A percentile compares a stretch with the other conserved stretches of the same genome.
phyloP scores from a whole-genome alignment of 2,888 invertebrate species.

The Lithophane leautieri region DNA sequence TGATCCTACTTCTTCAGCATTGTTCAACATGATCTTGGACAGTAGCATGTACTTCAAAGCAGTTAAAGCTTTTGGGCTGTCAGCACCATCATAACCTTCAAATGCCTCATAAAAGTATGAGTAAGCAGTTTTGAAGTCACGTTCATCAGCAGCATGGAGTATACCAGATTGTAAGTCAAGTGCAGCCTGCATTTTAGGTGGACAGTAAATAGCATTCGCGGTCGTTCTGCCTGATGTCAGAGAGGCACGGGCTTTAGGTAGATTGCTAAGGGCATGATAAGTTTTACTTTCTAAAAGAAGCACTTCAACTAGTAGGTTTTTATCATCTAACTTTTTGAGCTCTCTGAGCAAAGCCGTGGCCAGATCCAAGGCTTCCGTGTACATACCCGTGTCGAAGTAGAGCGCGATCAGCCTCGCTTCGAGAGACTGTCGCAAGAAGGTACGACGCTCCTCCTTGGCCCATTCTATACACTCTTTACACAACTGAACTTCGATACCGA shows the following conservation, averaged over 20 bases:
- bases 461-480: conserved; percentile 99
- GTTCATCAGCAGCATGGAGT: conserved; percentile 99
- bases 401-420: conserved; percentile 98
- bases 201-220: conserved; percentile 99
- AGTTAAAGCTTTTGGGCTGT: conserved; percentile 96
- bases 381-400: conserved; percentile 97
- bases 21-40: conserved; percentile 99
- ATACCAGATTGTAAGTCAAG: conserved; percentile 99
- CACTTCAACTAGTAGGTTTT: conserved; percentile 99
- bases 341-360: conserved; percentile 97
- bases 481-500: conserved; percentile 97
- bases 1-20: conserved; percentile 98
- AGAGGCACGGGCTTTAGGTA: conserved; percentile 98
- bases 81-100: conserved; percentile 99
- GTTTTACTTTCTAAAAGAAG: conserved; percentile 99
- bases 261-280: conserved; percentile 98
- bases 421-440: conserved; percentile 98
- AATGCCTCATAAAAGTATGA: conserved; percentile 99
- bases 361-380: conserved; percentile 95
- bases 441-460: conserved; percentile 99
- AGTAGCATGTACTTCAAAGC: conserved; percentile 99
- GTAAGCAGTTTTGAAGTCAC: conserved; percentile 99
- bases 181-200: conserved; percentile 99
- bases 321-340: conserved; percentile 99
- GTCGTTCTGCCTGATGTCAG: conserved; percentile 99